phyloP scores from a whole-genome alignment of 1,140 invertebrate species.

The Hyles vespertilio region DNA sequence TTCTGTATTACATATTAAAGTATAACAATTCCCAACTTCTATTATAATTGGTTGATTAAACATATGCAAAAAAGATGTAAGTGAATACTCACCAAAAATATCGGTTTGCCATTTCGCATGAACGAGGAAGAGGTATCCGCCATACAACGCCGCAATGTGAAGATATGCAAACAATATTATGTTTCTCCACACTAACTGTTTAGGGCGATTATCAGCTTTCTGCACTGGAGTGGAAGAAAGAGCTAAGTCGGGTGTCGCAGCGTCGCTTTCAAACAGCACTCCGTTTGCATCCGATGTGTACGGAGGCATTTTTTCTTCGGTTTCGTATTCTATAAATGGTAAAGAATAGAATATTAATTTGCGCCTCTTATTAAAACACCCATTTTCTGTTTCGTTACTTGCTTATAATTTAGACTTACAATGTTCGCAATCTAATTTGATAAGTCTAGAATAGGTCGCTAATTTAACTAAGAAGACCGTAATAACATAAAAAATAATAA shows the following conservation, averaged over 20 bases:
- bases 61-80: neutral
- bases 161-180: constrained; percentile 89
- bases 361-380: no score
- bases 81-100: constrained; percentile 82
- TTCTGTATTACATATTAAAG: no score
- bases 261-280: constrained; percentile 81
- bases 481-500: no score
- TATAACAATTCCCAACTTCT: no score
- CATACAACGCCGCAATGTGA: constrained; percentile 92
- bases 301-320: constrained; percentile 74
- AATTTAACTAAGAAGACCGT: no score
- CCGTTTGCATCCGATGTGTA: constrained; percentile 78
- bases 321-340: constrained; percentile 14
- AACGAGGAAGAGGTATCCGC: constrained; percentile 86
- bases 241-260: constrained; percentile 74
- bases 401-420: no score
- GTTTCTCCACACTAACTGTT: constrained; percentile 94
- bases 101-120: constrained; percentile 87
- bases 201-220: constrained; percentile 69
- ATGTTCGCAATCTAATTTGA: no score
- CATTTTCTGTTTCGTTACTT: no score
- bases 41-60: no score
- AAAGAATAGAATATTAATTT: neutral
- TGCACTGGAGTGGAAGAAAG: constrained; percentile 52
- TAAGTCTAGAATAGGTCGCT: no score